Evolutionary conservation across 2,797 vertebrate species (phyloP), one percentile per base, ranked within the genome.

Genomic region (Oreochromis grahami): DNA sequence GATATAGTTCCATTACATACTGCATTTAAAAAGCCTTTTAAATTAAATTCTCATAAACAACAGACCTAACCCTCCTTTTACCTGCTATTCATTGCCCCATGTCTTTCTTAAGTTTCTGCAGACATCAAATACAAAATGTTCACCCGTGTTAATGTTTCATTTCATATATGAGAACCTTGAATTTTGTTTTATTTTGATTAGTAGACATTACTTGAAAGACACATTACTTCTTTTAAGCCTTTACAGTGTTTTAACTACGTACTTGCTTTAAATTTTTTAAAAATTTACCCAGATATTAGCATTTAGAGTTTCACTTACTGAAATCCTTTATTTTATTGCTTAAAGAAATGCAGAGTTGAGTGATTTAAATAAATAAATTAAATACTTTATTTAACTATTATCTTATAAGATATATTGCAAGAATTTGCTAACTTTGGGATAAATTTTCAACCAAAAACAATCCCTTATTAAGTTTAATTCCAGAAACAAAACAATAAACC

Each of bases 241-340:
- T 0, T 68, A 13, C n/a, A 45, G 14, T 45, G 14, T 70, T 70
- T 26, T 17, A 41, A 65, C 12, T 65, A 26, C 26, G 13, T 68
- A 24, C 13, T 70, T 43, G 13, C 17, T 70, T 45, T 29, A 48
- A 7, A 26, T 0, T 6, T 17, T 48, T 29, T 19, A 60, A 60
- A 11, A 29, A 5, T 2, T 43, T 17, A 26, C 0, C 7, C 58
- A 0, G 2, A 60, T 60, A 12, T 36, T 60, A 5, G 32, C 58
- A 21, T 65, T 14, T 14, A 68, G 12, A 5, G 34, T 63, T 63
- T 63, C 21, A 21, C 19, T 41, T 41, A 41, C 19, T 13, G 34
- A 63, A 19, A 11, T 36, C 32, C 0, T 63, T 63, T 36, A 63
- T 63, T 36, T 60, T 60, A 60, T 60, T 60, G 10, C 8, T 3